Evolutionary conservation across 2,797 vertebrate species (phyloP).

Genomic region (Mareca strepera): DNA sequence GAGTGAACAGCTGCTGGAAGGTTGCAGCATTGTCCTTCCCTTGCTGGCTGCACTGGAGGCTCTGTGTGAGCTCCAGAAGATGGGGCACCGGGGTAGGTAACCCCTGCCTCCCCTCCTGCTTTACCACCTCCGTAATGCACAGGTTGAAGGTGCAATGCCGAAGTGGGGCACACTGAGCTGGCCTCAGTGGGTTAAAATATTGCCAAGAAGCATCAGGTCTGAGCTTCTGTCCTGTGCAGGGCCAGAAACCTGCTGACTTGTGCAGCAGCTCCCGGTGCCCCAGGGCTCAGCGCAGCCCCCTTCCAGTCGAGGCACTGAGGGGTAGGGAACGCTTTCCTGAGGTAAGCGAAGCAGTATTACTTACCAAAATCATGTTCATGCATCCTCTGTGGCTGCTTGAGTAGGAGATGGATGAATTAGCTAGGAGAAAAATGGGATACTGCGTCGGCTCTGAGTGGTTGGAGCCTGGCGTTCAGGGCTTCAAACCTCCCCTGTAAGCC

Average conservation of each 20-base stretch:
- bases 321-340: background rate
- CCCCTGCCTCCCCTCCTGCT: background rate
- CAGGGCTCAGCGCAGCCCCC: rapidly evolving
- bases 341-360: background rate
- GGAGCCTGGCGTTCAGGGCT: background rate
- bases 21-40: rapidly evolving
- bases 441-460: background rate
- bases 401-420: background rate
- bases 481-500: background rate
- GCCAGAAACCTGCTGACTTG: no score
- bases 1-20: background rate
- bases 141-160: rapidly evolving
- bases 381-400: background rate
- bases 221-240: background rate
- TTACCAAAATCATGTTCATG: rapidly evolving
- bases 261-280: background rate
- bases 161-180: rapidly evolving
- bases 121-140: rapidly evolving
- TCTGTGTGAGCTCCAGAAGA: rapidly evolving
- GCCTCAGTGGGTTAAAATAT: rapidly evolving
- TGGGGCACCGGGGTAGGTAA: background rate
- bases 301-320: background rate
- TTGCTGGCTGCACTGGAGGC: background rate
- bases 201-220: background rate
- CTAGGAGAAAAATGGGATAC: background rate